These are phyloP conservation scores for Amblyteles armatorius DNA, from an alignment of 2,888 invertebrate species.

Conservation along the genomic window DNA sequence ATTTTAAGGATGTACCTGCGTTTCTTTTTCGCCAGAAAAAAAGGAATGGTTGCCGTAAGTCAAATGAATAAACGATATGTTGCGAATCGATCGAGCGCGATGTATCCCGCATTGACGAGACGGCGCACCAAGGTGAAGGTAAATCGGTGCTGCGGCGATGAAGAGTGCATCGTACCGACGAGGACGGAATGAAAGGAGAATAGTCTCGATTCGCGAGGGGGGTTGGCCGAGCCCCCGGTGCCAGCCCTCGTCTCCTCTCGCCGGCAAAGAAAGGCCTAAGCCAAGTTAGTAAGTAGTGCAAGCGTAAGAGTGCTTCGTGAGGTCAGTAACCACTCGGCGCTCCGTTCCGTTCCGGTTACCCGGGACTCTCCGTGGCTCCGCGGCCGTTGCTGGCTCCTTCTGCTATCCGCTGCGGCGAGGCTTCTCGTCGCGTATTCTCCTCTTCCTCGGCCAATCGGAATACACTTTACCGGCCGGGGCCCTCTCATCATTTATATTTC, in stretches of 20 bases:
- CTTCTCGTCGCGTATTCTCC: conserved; percentile 44
- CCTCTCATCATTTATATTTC: background rate
- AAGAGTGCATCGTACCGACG: conserved; percentile 57
- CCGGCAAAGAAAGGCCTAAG: conserved; percentile 76
- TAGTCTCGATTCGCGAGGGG: conserved; percentile 58
- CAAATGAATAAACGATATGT: conserved; percentile 53
- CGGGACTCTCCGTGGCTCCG: conserved; percentile 57
- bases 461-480: conserved; percentile 29
- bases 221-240: conserved; percentile 45
- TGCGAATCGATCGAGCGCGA: conserved; percentile 23
- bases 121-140: conserved; percentile 66
- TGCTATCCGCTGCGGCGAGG: conserved; percentile 50
- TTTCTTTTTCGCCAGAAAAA: too few relatives aligned
- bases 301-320: conserved; percentile 83
- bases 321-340: conserved; percentile 76
- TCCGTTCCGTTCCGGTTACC: conserved; percentile 75
- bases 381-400: conserved; percentile 53
- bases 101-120: conserved; percentile 38
- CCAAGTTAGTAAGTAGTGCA: conserved; percentile 84
- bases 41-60: background rate
- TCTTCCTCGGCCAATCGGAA: conserved; percentile 64
- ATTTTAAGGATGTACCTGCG: background rate
- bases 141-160: conserved; percentile 56
- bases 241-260: conserved; percentile 37
- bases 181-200: conserved; percentile 48